phyloP scores from a whole-genome alignment of 2,797 vertebrate species.

The Chrosomus eos region DNA sequence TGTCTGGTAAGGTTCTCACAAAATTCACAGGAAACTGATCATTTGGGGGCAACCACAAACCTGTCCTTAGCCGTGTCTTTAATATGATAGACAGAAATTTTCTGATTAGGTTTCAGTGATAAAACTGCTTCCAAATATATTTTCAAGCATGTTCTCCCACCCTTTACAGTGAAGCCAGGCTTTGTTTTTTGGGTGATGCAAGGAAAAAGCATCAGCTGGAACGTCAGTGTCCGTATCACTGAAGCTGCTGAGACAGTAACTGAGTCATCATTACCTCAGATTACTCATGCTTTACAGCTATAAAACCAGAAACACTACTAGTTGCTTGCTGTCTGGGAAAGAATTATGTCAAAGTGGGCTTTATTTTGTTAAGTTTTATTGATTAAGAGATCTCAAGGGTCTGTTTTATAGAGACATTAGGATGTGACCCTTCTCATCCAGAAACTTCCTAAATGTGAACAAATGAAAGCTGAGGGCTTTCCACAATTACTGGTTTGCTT shows the following conservation, averaged over 20 bases:
- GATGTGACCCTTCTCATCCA: neutral
- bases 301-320: neutral
- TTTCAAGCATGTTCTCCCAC: neutral
- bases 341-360: neutral
- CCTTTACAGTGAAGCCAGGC: neutral
- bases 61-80: slow-evolving; percentile 4
- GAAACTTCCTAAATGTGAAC: neutral
- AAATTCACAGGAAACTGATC: neutral
- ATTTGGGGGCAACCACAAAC: neutral
- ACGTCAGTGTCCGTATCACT: neutral
- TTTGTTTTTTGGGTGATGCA: neutral
- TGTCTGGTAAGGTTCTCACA: neutral
- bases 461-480: neutral
- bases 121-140: neutral
- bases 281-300: slow-evolving; percentile 14
- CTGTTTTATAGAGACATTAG: neutral
- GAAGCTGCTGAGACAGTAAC: slow-evolving; percentile 36
- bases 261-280: slow-evolving; percentile 39
- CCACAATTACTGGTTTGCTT: neutral
- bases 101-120: neutral
- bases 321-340: neutral
- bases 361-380: neutral
- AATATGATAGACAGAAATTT: neutral
- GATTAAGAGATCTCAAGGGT: neutral
- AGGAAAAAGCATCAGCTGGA: neutral